Evolutionary conservation across 2,888 invertebrate species (phyloP), one percentile per base, ranked within the genome.

Genomic region (Hololepta plana): DNA sequence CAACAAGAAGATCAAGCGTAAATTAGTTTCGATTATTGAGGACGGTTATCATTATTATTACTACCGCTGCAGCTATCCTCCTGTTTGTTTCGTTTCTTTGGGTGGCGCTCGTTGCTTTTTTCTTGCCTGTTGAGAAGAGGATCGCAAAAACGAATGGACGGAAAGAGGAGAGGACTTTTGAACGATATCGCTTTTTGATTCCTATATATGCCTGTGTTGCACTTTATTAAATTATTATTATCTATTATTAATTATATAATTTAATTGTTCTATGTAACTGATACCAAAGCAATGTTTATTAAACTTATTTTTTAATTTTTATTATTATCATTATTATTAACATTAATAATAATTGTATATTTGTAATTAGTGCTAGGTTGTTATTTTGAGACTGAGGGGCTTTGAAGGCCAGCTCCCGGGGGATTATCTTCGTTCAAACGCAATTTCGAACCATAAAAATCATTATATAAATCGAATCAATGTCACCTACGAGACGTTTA

Each of bases 271-370:
- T 47, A 49, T 51, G 55, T 53, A 55, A 55, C 54, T 49, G 52
- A 57, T 55, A 55, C 57, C 57, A 57, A 57, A 57, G 57, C 55
- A 53, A 53, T 55, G 53, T 55, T 54, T 52, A 49, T 41, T 39
- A 12, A 25, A 23, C 26, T 25, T 28, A 12, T 47, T 47, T 49
- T 48, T 49, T 47, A 41, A 40, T 48, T 46, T 45, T 42, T 44
- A 45, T 47, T 48, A 47, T 46, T 42, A 40, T 46, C 46, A 48
- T 50, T 51, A 47, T 44, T 41, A 39, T 40, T 43, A 35, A 37
- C 32, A 36, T 42, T 40, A 44, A 43, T 42, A 37, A 42, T 43
- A 30, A 34, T 32, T 51, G 48, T 50, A 51, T 47, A 51, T 51
- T 48, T 51, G 49, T 52, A 51, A 44, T 42, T 51, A 51, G 46